A percentile compares a stretch with the other conserved stretches of the same genome.
Conservation (phyloP, 2,888 invertebrate species). For the Venusia cambrica region DNA sequence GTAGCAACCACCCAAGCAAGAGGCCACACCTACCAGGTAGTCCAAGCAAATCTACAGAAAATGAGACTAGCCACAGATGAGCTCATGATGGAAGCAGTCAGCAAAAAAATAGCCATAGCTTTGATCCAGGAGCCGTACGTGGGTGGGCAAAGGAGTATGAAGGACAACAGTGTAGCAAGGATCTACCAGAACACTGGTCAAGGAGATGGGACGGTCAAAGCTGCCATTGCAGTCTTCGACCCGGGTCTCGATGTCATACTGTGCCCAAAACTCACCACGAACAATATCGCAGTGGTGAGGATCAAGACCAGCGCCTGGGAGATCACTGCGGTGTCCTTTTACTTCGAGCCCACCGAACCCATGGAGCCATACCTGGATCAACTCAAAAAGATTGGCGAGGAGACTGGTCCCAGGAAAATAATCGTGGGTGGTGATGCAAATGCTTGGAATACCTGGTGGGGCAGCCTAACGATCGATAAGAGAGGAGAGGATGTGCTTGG, state of each 20-base stretch:
- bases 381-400: no score
- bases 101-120: neutral
- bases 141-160: no score
- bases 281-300: no score
- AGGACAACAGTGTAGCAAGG: constrained; percentile 4
- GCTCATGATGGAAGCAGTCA: neutral
- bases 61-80: neutral
- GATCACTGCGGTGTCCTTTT: neutral
- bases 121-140: constrained; percentile 17
- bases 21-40: no score
- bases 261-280: no score
- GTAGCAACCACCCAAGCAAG: no score
- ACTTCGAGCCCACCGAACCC: neutral
- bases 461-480: constrained; percentile 11
- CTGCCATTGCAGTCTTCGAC: constrained; percentile 8
- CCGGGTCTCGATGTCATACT: neutral
- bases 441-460: constrained; percentile 27
- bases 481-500: constrained; percentile 20
- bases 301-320: neutral
- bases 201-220: constrained; percentile 6
- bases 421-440: constrained; percentile 8
- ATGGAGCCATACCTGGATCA: no score
- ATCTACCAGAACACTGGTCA: constrained; percentile 4
- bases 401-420: neutral
- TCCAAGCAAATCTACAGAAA: no score